phyloP scores from a whole-genome alignment of 2,888 invertebrate genomes.

The Drosophila mercatorum region DNA sequence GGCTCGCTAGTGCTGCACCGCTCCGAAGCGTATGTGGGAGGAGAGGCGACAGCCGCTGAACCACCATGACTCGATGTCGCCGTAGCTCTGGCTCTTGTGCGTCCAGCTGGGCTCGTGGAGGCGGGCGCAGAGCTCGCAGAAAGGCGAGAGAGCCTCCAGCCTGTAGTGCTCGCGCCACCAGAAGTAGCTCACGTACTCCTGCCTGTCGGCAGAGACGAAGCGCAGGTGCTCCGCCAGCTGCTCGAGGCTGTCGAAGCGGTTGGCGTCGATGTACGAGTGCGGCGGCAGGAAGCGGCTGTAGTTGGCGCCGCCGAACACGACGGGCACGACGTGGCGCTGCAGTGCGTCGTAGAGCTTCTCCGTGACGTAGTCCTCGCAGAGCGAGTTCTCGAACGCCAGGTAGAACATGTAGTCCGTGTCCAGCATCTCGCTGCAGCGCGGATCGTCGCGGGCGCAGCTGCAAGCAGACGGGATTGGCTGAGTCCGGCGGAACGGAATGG shows the following conservation, averaged over 20 bases:
- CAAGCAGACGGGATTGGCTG: conserved; percentile 26
- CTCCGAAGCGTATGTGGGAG: conserved; percentile 68
- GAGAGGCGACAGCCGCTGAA: conserved; percentile 75
- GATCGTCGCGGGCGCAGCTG: conserved; percentile 75
- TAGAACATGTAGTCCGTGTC: conserved; percentile 88
- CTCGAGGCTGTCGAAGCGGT: conserved; percentile 86
- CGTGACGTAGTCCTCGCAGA: conserved; percentile 89
- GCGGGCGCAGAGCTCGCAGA: conserved; percentile 81
- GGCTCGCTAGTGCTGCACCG: conserved; percentile 14
- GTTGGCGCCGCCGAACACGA: conserved; percentile 89
- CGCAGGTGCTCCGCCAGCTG: conserved; percentile 87
- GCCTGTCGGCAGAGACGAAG: conserved; percentile 84
- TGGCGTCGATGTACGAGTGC: conserved; percentile 88
- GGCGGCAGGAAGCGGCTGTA: conserved; percentile 87
- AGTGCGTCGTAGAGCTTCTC: conserved; percentile 86
- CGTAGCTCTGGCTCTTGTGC: conserved; percentile 75
- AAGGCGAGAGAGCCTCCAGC: conserved; percentile 79
- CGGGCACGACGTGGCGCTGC: conserved; percentile 86
- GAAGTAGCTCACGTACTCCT: conserved; percentile 88
- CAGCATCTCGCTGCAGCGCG: conserved; percentile 83
- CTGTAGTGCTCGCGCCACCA: conserved; percentile 87
- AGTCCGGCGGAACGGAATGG: neutral
- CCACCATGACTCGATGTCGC: conserved; percentile 83
- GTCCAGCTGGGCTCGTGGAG: conserved; percentile 68
- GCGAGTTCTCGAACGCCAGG: conserved; percentile 88